Conservation (phyloP, 2,113 vertebrate species). For the Saimiri boliviensis region DNA sequence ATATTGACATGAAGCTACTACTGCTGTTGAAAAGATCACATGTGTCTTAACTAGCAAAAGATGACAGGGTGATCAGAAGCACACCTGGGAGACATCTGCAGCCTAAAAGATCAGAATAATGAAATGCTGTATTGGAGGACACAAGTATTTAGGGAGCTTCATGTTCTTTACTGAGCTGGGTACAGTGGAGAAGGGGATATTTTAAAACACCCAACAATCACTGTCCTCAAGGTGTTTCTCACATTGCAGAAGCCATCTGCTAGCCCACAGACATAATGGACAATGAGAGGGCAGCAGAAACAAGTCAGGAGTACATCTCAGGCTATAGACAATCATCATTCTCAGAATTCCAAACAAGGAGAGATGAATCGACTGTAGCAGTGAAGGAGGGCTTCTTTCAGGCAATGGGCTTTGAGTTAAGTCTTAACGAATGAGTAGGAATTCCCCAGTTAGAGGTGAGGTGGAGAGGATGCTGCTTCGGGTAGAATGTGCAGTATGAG, state of each 20-base stretch:
- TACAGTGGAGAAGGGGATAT: neutral
- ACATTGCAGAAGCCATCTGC: neutral
- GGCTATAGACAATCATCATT: neutral
- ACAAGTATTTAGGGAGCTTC: neutral
- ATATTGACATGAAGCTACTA: neutral
- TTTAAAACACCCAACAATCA: neutral
- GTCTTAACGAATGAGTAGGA: neutral
- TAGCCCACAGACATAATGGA: neutral
- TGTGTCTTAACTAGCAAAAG: slow-evolving; percentile 37
- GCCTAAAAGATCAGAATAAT: neutral
- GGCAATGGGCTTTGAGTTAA: neutral
- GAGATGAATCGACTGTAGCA: neutral
- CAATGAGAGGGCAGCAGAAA: neutral
- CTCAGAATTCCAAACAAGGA: neutral
- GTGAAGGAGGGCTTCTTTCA: neutral
- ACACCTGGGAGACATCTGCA: slow-evolving; percentile 47
- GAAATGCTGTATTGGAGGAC: neutral
- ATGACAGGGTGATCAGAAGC: slow-evolving; percentile 33
- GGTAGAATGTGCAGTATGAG: neutral
- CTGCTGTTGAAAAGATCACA: slow-evolving; percentile 42
- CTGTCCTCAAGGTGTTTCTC: neutral
- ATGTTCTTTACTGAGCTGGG: neutral
- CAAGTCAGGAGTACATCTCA: neutral
- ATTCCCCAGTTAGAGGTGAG: neutral
- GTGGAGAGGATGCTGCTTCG: neutral